Percentiles rank a stretch among this genome's conserved stretches.
These are phyloP conservation scores for Elegia similella DNA, from an alignment of 2,888 invertebrate genomes.

Conservation along the genomic window DNA sequence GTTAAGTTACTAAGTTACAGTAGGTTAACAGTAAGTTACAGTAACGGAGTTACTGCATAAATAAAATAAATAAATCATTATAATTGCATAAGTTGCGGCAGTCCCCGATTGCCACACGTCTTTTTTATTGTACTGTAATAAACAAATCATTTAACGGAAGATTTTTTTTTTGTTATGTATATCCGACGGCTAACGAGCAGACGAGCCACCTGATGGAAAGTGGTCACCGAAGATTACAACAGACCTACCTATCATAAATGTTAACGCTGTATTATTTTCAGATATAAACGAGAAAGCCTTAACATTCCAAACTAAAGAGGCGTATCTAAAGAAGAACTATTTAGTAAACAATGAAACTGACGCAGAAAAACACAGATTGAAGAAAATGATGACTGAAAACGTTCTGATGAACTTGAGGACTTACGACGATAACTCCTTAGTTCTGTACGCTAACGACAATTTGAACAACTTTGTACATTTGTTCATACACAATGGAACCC, in stretches of 20 bases:
- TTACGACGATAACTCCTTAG: constrained; percentile 89
- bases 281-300: constrained; percentile 95
- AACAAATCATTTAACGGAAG: too few relatives aligned
- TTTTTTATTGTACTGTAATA: too few relatives aligned
- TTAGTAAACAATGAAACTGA: constrained; percentile 84
- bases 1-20: too few relatives aligned
- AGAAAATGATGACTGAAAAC: constrained; percentile 89
- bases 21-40: too few relatives aligned
- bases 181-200: too few relatives aligned
- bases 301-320: constrained; percentile 91
- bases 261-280: constrained; percentile 54
- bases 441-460: constrained; percentile 95
- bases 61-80: too few relatives aligned
- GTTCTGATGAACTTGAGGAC: constrained; percentile 95
- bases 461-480: constrained; percentile 96
- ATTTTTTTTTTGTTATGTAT: too few relatives aligned
- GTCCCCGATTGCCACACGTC: too few relatives aligned
- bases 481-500: constrained; percentile 89
- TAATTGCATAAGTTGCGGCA: too few relatives aligned
- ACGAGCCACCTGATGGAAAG: too few relatives aligned
- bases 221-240: not conserved
- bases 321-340: constrained; percentile 91
- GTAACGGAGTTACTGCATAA: too few relatives aligned
- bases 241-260: not conserved
- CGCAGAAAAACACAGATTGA: constrained; percentile 83